These are phyloP conservation scores for Xenopus petersii DNA, from an alignment of 2,797 vertebrate genomes.

Conservation along the genomic window DNA sequence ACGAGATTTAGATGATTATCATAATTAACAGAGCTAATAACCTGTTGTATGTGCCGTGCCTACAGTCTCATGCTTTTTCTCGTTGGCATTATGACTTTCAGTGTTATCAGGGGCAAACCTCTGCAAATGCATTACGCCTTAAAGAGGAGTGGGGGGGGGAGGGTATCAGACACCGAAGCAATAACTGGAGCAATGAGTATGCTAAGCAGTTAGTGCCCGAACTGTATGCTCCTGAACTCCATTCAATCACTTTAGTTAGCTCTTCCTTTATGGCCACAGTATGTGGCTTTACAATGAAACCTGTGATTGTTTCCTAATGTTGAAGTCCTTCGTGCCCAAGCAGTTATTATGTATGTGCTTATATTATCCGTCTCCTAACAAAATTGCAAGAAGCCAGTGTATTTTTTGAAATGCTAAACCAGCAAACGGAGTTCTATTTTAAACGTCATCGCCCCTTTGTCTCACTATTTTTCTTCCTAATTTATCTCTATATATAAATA, in stretches of 20 bases:
- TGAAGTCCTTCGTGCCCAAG: not conserved
- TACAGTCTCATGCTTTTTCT: constrained; percentile 15
- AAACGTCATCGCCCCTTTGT: not conserved
- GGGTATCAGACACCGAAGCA: constrained; percentile 31
- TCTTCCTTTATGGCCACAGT: not conserved
- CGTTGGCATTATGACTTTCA: constrained; percentile 15
- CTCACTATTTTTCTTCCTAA: not conserved
- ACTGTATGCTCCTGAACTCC: not conserved
- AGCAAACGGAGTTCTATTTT: constrained; percentile 18
- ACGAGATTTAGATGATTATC: not conserved
- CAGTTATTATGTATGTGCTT: constrained; percentile 3
- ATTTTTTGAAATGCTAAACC: constrained; percentile 11
- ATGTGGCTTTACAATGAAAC: not conserved
- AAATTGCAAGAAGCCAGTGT: not conserved
- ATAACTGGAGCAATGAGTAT: constrained; percentile 29
- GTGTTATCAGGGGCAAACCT: constrained; percentile 15
- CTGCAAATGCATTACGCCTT: constrained; percentile 34
- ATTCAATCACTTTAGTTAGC: not conserved
- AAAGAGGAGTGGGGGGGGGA: constrained; percentile 4
- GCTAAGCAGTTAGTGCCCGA: not conserved
- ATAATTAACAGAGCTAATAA: constrained; percentile 12
- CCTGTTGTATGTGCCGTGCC: constrained; percentile 3
- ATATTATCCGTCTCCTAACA: not conserved
- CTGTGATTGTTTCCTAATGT: constrained; percentile 1
- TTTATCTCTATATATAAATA: not conserved